phyloP scores from a whole-genome alignment of 2,888 invertebrate species.

The Gastrophysa polygoni region DNA sequence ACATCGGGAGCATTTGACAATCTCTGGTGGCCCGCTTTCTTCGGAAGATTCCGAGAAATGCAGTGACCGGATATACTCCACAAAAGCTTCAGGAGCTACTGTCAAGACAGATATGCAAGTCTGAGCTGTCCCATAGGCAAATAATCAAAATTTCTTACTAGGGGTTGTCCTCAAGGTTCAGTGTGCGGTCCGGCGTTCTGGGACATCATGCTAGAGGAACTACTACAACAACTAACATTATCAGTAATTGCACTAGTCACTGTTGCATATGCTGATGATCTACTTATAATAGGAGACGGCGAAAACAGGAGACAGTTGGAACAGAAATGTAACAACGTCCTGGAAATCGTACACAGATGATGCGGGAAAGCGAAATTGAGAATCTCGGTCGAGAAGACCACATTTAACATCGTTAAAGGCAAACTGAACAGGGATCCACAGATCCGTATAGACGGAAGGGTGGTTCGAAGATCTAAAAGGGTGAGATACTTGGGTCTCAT shows the following conservation, averaged over 20 bases:
- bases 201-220: background rate
- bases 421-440: background rate
- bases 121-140: constrained; percentile 3
- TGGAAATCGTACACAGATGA: background rate
- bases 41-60: background rate
- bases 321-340: background rate
- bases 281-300: background rate
- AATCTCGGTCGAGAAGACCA: background rate
- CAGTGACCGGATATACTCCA: background rate
- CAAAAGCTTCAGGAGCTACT: background rate
- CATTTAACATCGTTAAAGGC: constrained; percentile 1
- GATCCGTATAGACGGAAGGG: background rate
- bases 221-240: background rate
- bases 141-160: background rate
- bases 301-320: background rate
- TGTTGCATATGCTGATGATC: constrained; percentile 9
- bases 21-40: constrained; percentile 9
- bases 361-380: background rate
- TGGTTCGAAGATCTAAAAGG: background rate
- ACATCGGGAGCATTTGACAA: constrained; percentile 19
- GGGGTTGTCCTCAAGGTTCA: background rate
- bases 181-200: background rate
- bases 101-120: constrained; percentile 4
- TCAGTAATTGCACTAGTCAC: background rate
- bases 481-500: background rate